Conservation (phyloP, 2,888 invertebrate species). For the Mellilla xanthometata region DNA sequence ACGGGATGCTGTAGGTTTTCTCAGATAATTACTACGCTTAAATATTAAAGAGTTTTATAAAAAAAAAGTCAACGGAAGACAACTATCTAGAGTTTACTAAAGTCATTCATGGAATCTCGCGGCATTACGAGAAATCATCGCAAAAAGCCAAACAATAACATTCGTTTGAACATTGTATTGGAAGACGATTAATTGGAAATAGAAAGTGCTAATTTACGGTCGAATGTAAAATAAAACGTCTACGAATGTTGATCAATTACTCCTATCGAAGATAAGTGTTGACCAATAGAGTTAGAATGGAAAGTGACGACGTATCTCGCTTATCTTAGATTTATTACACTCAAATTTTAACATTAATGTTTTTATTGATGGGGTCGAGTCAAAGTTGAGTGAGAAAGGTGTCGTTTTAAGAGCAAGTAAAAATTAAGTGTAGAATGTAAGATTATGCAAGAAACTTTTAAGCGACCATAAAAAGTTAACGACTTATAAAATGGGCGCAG, state of each 20-base stretch:
- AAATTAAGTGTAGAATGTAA: slow-evolving; percentile 4
- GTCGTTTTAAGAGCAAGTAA: not conserved
- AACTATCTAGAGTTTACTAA: slow-evolving; percentile 26
- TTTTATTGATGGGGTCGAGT: slow-evolving; percentile 1
- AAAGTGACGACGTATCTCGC: slow-evolving; percentile 26
- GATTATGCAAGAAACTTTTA: slow-evolving; percentile 1
- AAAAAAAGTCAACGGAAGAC: slow-evolving; percentile 24
- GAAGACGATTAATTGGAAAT: slow-evolving; percentile 40
- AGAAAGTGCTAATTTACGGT: slow-evolving; percentile 39
- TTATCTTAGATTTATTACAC: slow-evolving; percentile 17
- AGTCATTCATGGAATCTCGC: slow-evolving; percentile 34
- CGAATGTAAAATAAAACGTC: slow-evolving; percentile 12
- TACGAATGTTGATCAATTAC: slow-evolving; percentile 28
- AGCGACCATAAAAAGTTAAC: slow-evolving; percentile 1
- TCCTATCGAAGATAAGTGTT: slow-evolving; percentile 18
- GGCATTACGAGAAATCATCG: slow-evolving; percentile 41
- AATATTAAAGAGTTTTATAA: slow-evolving; percentile 5
- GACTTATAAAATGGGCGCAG: slow-evolving; percentile 6
- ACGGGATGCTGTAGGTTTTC: slow-evolving; percentile 5
- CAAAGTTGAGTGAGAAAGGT: slow-evolving; percentile 7
- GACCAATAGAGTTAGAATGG: slow-evolving; percentile 23
- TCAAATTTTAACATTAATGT: slow-evolving; percentile 14
- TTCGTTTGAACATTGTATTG: slow-evolving; percentile 22
- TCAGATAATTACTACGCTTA: slow-evolving; percentile 1
- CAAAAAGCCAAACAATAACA: slow-evolving; percentile 49